Conservation (phyloP, 1,140 invertebrate genomes). For the Cotesia glomerata region DNA sequence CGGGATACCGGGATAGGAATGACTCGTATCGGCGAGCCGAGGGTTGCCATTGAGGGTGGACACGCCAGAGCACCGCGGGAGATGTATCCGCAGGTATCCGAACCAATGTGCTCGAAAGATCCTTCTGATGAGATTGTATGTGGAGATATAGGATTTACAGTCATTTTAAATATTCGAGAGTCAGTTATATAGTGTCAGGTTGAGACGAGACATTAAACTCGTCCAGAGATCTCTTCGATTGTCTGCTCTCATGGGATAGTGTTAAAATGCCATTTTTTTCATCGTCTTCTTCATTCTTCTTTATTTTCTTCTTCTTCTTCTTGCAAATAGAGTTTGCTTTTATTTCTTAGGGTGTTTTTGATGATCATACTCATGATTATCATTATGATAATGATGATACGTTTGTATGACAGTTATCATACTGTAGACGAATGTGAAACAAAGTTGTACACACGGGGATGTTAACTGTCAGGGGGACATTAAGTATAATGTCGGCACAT, state of each 20-base stretch:
- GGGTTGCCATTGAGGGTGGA: constrained; percentile 6
- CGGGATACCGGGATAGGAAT: too few relatives aligned
- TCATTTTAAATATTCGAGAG: constrained; percentile 22
- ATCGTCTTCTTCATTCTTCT: not conserved
- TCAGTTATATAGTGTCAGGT: not conserved
- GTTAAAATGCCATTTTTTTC: constrained; percentile 33
- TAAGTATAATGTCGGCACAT: constrained; percentile 29
- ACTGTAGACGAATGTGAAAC: constrained; percentile 13
- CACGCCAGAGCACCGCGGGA: constrained; percentile 22
- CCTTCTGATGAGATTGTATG: not conserved
- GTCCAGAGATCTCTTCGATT: not conserved
- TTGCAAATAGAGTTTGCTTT: not conserved
- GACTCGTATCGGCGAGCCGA: not conserved
- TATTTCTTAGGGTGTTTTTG: not conserved
- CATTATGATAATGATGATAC: constrained; percentile 1
- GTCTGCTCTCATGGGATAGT: constrained; percentile 8
- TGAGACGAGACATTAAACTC: not conserved
- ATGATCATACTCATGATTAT: too few relatives aligned
- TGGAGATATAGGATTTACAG: constrained; percentile 9
- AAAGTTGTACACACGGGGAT: constrained; percentile 10
- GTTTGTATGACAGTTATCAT: not conserved
- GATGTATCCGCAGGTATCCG: constrained; percentile 20
- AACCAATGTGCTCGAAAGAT: constrained; percentile 28
- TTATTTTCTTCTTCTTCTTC: too few relatives aligned
- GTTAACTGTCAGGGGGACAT: constrained; percentile 19